phyloP scores from a whole-genome alignment of 2,888 invertebrate species.

The Conomelus anceps region DNA sequence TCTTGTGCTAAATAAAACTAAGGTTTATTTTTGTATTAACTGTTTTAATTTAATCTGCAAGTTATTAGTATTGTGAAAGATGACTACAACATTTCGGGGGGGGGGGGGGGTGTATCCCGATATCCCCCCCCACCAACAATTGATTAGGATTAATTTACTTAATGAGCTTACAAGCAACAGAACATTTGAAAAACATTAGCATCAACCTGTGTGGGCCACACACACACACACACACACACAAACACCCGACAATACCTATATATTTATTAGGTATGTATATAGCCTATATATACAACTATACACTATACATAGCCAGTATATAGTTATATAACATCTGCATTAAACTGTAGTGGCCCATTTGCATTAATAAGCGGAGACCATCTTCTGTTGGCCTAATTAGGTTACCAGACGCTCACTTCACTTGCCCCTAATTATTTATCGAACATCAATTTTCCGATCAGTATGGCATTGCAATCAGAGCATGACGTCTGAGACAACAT shows the following conservation, averaged over 20 bases:
- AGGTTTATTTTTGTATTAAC: too few species aligned
- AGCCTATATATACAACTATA: too few species aligned
- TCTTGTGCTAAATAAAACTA: too few species aligned
- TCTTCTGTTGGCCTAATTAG: background rate
- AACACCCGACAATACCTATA: too few species aligned
- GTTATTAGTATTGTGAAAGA: too few species aligned
- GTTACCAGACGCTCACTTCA: too few species aligned
- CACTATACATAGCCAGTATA: background rate
- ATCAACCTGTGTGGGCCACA: background rate
- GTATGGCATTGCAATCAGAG: background rate
- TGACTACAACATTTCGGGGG: too few species aligned
- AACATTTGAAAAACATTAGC: background rate
- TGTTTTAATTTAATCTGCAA: too few species aligned
- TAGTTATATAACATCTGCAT: background rate
- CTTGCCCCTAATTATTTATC: too few species aligned
- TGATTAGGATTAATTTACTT: background rate
- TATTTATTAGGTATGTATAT: too few species aligned
- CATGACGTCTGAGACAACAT: background rate
- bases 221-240: background rate
- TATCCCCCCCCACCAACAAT: background rate
- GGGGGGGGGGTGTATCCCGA: too few species aligned
- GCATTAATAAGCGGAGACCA: background rate
- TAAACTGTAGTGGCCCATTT: background rate
- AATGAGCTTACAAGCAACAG: background rate
- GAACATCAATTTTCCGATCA: background rate